Percentiles rank a stretch among this genome's conserved stretches.
These are phyloP conservation scores for Calosoma granatense DNA, from an alignment of 1,140 invertebrate species.

Conservation along the genomic window DNA sequence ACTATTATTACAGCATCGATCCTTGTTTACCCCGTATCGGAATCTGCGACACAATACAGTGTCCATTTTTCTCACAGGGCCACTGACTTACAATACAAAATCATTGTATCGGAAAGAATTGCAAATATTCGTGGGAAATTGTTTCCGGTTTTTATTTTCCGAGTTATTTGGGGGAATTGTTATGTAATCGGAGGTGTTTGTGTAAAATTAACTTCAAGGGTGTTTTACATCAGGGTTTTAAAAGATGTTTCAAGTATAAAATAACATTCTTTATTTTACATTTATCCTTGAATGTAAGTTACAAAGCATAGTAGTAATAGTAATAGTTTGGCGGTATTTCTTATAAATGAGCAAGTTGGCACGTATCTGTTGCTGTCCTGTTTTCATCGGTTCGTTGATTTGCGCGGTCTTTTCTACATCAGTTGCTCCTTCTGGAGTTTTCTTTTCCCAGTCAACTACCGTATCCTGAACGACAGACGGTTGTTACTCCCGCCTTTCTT, in stretches of 20 bases:
- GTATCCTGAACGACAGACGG: neutral
- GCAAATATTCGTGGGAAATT: neutral
- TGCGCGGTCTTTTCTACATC: neutral
- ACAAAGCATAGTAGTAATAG: too few relatives aligned
- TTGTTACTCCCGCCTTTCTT: neutral
- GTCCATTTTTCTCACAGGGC: constrained; percentile 13
- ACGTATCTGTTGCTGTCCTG: too few relatives aligned
- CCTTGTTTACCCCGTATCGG: constrained; percentile 13
- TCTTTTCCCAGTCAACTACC: neutral
- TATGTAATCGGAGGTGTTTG: too few relatives aligned
- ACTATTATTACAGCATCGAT: constrained; percentile 4
- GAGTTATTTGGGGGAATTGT: neutral
- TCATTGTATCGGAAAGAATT: neutral
- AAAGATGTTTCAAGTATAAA: too few relatives aligned
- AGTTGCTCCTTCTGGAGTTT: neutral
- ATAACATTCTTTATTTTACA: too few relatives aligned
- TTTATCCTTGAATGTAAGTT: too few relatives aligned
- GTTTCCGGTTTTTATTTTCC: neutral
- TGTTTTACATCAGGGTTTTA: too few relatives aligned
- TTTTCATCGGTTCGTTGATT: neutral
- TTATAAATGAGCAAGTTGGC: neutral
- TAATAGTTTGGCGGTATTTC: too few relatives aligned
- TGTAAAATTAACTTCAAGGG: too few relatives aligned
- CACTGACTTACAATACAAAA: neutral
- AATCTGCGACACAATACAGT: constrained; percentile 14